Base-by-base conservation (phyloP, 2,797 vertebrate genomes). In the Myripristis jacobus region DNA sequence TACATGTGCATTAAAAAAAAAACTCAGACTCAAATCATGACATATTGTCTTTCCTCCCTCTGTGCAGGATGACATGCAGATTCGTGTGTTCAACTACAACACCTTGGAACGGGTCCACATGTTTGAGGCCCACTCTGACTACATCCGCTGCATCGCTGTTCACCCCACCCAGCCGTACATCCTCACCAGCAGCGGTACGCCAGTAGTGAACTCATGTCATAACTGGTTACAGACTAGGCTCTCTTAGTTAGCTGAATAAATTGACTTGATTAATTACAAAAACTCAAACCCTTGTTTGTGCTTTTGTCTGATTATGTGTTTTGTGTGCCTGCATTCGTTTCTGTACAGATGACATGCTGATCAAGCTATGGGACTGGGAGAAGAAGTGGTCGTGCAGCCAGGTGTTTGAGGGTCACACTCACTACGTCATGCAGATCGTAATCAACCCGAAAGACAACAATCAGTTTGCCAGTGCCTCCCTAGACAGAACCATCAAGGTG, bases 361-460 rank as follows among this genome's bases (percentile, higher is more conserved):
- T 99, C 90, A 99, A 99, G 75, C 94, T 99, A 6, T 99, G 98
- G 98, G 98, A 99, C 91, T 99, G 98, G 98, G 98, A 99, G 77
- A 99, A 99, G 88, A 99, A 99, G 75, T 99, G 98, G 98, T 94
- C 96, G 0, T 99, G 97, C 88, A 98, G 96, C 83, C 98, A 99
- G 84, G 97, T 99, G 75, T 99, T 99, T 93, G 98, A 99, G 89
- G 98, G 98, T 59, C 98, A 99, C 82, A 99, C 97, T 29, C 98
- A 99, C 88, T 99, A 99, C 0, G 97, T 99, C 62, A 99, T 99
- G 98, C 97, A 99, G 90, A 99, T 99, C 75, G 98, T 99, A 78
- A 98, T 99, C 85, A 99, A 99, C 88, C 98, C 98, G 2, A 99
- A 99, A 84, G 98, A 99, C 85, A 99, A 99, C 89, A 99, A 99